Percentiles rank a stretch among this genome's conserved stretches.
Conservation (phyloP, 2,797 vertebrate genomes). For the Phoxinus dragarum region DNA sequence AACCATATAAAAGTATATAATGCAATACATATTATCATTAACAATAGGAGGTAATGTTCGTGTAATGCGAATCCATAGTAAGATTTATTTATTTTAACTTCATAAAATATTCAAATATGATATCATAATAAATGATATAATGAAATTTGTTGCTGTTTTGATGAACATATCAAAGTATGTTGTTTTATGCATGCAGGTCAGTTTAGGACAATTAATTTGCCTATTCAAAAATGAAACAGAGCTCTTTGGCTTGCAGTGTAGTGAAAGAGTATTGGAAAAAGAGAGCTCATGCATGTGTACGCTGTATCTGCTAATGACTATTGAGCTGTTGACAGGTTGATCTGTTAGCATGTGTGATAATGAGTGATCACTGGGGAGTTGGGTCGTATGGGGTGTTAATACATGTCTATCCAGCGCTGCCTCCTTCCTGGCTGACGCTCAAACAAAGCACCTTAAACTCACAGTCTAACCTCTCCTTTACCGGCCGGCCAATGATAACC, state of each 20-base stretch:
- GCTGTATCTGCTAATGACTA: constrained; percentile 53
- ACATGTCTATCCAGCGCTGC: constrained; percentile 44
- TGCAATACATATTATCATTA: background rate
- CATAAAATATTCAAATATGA: background rate
- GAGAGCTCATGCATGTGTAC: constrained; percentile 21
- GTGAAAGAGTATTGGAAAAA: constrained; percentile 9
- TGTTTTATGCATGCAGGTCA: background rate
- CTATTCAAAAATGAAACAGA: background rate
- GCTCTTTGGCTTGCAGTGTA: background rate
- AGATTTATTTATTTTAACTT: background rate
- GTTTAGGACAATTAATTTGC: background rate
- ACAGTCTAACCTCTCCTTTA: constrained; percentile 49
- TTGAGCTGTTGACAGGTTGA: constrained; percentile 62
- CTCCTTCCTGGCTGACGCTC: constrained; percentile 60
- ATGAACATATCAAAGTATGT: background rate
- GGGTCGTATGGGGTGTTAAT: constrained; percentile 62
- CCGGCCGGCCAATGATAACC: constrained; percentile 58
- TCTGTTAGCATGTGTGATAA: constrained; percentile 55
- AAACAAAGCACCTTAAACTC: constrained; percentile 66
- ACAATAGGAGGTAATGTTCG: background rate
- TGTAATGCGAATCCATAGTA: background rate
- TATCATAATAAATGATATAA: background rate
- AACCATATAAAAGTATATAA: background rate
- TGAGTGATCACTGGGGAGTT: constrained; percentile 59
- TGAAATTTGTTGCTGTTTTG: background rate